Evolutionary conservation across 2,113 vertebrate genomes (phyloP), one percentile per base, ranked within the genome.

Genomic region (Eubucco bourcierii): DNA sequence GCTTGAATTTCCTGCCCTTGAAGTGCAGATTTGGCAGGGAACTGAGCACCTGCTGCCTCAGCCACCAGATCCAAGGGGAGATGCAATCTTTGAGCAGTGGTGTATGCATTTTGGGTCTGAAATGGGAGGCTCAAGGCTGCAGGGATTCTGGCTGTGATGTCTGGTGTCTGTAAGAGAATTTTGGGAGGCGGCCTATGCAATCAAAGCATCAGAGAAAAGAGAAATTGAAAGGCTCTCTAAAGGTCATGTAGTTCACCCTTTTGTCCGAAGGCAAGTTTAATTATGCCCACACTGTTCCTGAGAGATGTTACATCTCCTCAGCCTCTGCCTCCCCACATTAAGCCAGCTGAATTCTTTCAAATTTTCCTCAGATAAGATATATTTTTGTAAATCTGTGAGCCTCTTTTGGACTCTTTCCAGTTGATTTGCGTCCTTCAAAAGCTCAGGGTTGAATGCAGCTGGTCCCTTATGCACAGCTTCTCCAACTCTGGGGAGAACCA

Each of bases 281-380:
- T 96, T 93, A 94, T 80, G 75, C 41, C 61, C 79, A n/a, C 3
- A 3, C 44, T 3, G 4, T 67, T 80, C 82, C 72, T 71, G 52
- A 71, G 90, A 90, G 68, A 88, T 34, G 23, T 85, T 74, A 53
- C 65, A 46, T 80, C 52, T 91, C 25, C 56, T 93, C 4, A 16
- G 66, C 55, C 39, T 81, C 64, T 94, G 81, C 55, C 34, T 88
- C 64, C 82, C 82, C 74, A 74, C 85, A 95, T 95, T 80, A 91
- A 91, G 53, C 74, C 20, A 27, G 86, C 65, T 55, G 24, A 92
- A 50, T 78, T 64, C 68, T 88, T 95, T 91, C 70, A 85, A 90
- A 33, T 53, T 60, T 46, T 37, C 47, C 76, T 91, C 6, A 1
- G 21, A 89, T 77, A 14, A 3, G 10, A 74, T 27, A 52, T 64